Conservation (phyloP, 1,140 invertebrate genomes). For the Drosophila ironensis region DNA sequence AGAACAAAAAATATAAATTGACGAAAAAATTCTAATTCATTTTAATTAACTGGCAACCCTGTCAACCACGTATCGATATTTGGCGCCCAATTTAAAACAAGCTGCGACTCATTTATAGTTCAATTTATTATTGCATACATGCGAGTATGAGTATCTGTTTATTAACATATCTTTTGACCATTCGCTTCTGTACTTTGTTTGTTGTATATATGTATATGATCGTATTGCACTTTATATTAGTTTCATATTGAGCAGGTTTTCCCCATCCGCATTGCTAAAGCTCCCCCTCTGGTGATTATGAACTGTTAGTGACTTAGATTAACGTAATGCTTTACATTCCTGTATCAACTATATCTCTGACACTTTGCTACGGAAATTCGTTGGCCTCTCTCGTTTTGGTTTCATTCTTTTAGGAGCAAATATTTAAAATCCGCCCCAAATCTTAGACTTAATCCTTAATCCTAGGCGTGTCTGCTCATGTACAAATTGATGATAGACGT, state of each 20-base stretch:
- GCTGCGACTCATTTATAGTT: conserved; percentile 34
- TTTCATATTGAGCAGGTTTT: conserved; percentile 43
- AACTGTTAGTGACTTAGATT: conserved; percentile 34
- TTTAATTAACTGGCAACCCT: no score
- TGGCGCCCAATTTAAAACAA: background rate
- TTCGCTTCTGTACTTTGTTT: conserved; percentile 7
- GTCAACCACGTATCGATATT: no score
- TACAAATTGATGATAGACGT: conserved; percentile 71
- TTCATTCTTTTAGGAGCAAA: background rate
- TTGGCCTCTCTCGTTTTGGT: conserved; percentile 47
- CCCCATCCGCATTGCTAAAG: conserved; percentile 6
- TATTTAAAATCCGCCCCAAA: background rate
- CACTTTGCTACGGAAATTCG: conserved; percentile 62
- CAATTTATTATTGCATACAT: conserved; percentile 45
- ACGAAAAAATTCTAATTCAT: no score
- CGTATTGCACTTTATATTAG: conserved; percentile 40
- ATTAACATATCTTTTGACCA: conserved; percentile 42
- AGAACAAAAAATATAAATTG: no score
- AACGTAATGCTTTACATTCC: conserved; percentile 42
- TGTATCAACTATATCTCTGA: conserved; percentile 34
- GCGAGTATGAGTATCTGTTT: conserved; percentile 41
- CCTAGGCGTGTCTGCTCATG: conserved; percentile 66
- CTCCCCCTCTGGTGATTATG: conserved; percentile 22
- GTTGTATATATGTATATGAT: conserved; percentile 43
- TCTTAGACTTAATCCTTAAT: conserved; percentile 53